Evolutionary conservation across 1,140 invertebrate species (phyloP).

Genomic region (Habropoda laboriosa): DNA sequence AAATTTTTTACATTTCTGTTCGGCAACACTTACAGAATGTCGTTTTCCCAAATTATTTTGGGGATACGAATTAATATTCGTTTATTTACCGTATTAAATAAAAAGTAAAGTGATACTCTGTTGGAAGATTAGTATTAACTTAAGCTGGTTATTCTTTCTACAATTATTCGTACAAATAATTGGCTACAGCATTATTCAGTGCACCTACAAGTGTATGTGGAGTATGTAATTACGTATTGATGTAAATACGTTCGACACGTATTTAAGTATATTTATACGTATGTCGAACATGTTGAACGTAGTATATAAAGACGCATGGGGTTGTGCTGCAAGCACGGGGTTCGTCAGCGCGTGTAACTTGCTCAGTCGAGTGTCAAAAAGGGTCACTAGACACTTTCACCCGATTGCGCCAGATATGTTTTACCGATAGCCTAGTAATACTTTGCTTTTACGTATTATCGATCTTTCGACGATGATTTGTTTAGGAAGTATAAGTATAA

Average conservation of each 20-base stretch:
- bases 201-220: neutral
- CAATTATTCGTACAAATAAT: neutral
- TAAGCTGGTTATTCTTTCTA: neutral
- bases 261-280: conserved; percentile 49
- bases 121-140: neutral
- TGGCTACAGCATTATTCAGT: neutral
- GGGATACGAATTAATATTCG: neutral
- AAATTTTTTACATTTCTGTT: no score
- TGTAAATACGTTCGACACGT: conserved; percentile 11
- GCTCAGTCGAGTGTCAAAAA: conserved; percentile 79
- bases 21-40: no score
- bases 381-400: conserved; percentile 80
- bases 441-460: conserved; percentile 57
- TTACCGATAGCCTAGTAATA: conserved; percentile 62
- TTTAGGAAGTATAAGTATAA: conserved; percentile 38
- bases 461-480: conserved; percentile 46
- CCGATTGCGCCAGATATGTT: conserved; percentile 77
- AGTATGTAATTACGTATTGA: conserved; percentile 24
- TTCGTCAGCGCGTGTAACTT: conserved; percentile 75
- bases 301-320: conserved; percentile 30
- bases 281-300: conserved; percentile 21
- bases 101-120: neutral
- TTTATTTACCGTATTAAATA: neutral
- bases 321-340: conserved; percentile 49
- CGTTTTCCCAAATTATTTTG: no score